These are phyloP conservation scores for Aspidapion aeneum DNA, from an alignment of 2,888 invertebrate genomes.

Conservation along the genomic window DNA sequence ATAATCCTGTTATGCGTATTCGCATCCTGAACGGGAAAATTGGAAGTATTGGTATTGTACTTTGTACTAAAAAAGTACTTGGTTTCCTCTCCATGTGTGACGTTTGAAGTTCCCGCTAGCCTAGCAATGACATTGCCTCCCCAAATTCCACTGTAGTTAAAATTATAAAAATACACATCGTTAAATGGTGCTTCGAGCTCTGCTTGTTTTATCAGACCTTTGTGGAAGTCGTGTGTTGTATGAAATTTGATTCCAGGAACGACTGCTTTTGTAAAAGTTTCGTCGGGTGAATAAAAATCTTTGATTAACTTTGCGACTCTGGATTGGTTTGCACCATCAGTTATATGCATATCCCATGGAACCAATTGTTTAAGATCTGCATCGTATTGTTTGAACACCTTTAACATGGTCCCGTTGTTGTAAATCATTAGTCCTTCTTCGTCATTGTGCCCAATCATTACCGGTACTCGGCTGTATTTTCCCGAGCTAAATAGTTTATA, in stretches of 20 bases:
- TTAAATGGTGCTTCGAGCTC: background rate
- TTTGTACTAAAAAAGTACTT: background rate
- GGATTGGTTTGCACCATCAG: too few species aligned
- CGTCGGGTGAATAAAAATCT: too few species aligned
- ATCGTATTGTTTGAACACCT: background rate
- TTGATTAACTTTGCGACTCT: too few species aligned
- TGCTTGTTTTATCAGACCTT: background rate
- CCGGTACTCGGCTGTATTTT: background rate
- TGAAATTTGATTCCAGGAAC: too few species aligned
- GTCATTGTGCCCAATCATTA: background rate
- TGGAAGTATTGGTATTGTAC: background rate
- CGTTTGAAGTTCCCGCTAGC: background rate
- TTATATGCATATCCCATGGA: background rate
- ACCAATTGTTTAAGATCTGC: background rate
- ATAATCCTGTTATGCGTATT: background rate
- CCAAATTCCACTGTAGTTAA: background rate
- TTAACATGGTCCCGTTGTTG: background rate
- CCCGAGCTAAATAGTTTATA: background rate
- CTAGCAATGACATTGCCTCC: background rate
- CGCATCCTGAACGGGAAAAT: background rate
- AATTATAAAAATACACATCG: background rate
- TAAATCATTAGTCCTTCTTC: background rate
- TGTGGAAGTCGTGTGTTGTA: background rate
- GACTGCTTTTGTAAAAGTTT: too few species aligned
- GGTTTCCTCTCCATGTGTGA: background rate